These are phyloP conservation scores for Drosophila bocqueti DNA, from an alignment of 1,140 invertebrate genomes.

Conservation along the genomic window DNA sequence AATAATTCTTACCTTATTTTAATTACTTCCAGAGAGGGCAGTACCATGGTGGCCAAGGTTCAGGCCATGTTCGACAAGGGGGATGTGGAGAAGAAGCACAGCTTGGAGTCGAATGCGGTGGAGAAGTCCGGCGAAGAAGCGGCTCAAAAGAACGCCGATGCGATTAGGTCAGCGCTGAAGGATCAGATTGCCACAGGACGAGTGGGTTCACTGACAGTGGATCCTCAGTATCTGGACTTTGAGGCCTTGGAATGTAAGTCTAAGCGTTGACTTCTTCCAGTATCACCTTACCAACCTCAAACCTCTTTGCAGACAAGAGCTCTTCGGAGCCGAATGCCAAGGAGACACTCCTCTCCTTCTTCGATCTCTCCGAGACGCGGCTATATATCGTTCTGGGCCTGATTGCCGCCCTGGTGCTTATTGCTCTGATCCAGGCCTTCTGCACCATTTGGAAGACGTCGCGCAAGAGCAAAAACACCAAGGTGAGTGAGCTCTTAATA, in stretches of 20 bases:
- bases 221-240: constrained; percentile 91
- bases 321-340: constrained; percentile 62
- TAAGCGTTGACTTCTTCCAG: rapidly evolving
- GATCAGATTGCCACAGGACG: constrained; percentile 89
- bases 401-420: constrained; percentile 91
- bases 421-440: constrained; percentile 93
- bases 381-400: constrained; percentile 93
- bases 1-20: background rate
- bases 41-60: constrained; percentile 88
- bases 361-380: constrained; percentile 89
- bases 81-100: constrained; percentile 86
- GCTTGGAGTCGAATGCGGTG: constrained; percentile 84
- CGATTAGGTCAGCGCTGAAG: constrained; percentile 87
- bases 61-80: constrained; percentile 89
- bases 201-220: constrained; percentile 91
- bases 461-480: constrained; percentile 87
- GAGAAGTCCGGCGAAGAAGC: constrained; percentile 76
- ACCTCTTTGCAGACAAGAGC: constrained; percentile 59
- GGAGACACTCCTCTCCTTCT: constrained; percentile 85
- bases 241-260: constrained; percentile 87
- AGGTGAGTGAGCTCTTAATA: constrained; percentile 82
- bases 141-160: constrained; percentile 83
- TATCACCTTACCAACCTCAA: background rate
- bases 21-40: constrained; percentile 85
- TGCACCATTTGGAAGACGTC: constrained; percentile 92